Evolutionary conservation across 2,797 vertebrate genomes (phyloP), one percentile per base, ranked within the genome.

Genomic region (Eremophila alpestris): DNA sequence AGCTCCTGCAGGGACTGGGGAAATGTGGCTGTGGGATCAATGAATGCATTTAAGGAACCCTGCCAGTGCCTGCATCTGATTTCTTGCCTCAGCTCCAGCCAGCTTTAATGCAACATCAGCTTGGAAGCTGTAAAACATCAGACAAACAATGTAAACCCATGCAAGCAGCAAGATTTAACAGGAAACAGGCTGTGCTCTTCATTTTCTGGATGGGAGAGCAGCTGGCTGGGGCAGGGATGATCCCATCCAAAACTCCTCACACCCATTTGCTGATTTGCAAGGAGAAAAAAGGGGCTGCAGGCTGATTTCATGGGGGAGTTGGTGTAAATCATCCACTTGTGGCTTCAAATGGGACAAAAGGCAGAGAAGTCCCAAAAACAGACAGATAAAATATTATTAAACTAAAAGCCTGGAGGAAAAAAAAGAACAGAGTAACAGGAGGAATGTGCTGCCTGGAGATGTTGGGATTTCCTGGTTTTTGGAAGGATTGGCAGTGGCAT

Each of bases 51-150:
- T 27, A 89, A 87, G 91, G 91, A 79, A 71, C 41, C 38, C 84
- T 83, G 90, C 89, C 93, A 95, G 89, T 22, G 91, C 77, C 91
- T 95, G 90, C 54, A 36, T 55, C 77, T 89, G 83, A 96, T 94
- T 93, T 93, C 70, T 95, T 75, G 84, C 93, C 92, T 89, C 51
- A 65, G 19, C 65, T 80, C 87, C 45, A 23, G 87, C 46, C 95
- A 93, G 85, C 81, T 91, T 59, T 49, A 93, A 83, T 27, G 55
- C 87, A 92, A 58, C 70, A 69, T 87, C 94, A 80, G 84, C 89
- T 83, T 82, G 82, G 86, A 91, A 89, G 95, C 92, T 76, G 73
- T 87, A 89, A 92, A 91, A 87, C 73, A 85, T 0, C 52, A 88
- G 84, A 48, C 38, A 93, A 94, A 92, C 79, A 77, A 70, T 34